Evolutionary conservation across 2,113 vertebrate species (phyloP), one percentile per base, ranked within the genome.

Genomic region (Trinectes maculatus): DNA sequence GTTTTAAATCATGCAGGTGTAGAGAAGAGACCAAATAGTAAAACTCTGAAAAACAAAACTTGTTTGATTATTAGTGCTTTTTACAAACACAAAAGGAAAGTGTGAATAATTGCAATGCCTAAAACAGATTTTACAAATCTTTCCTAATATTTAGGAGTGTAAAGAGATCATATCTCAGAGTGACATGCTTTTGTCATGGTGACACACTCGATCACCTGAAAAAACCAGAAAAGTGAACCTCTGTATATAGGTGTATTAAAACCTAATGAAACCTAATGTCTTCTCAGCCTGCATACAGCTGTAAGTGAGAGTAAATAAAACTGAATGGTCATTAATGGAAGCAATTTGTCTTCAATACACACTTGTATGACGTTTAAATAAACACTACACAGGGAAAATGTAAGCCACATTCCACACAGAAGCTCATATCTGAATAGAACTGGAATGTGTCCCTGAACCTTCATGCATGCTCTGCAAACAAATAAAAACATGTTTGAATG

Each of bases 121-220:
- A 68, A 15, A 26, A 57, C 5, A 44, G 10, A 8, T 64, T 86
- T 68, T 8, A 37, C 8, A 46, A 49, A 44, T 69, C 46, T 77
- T 88, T 88, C 88, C 87, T 88, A 87, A 89, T 89, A 89, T 91
- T 90, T 89, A 89, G 87, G 89, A 89, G 68, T 79, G 52, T 79
- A 58, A 70, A 73, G 13, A 31, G 39, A 66, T 54, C 5, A 36
- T 72, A 46, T 82, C 26, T 64, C 24, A 64, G 34, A 8, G 6
- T 61, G 75, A 71, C 53, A 71, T 77, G 34, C 34, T 61, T 48
- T 21, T 51, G 15, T 63, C 10, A 28, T 48, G 10, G 36, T 33
- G 24, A n/a, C n/a, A n/a, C n/a, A n/a, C n/a, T n/a, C 24, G 28
- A 15, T 71, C 21, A 64, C 37, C 15, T 13, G 3, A 52, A 19